Base-by-base conservation (phyloP, 2,888 invertebrate genomes). In the Gari tellinella region DNA sequence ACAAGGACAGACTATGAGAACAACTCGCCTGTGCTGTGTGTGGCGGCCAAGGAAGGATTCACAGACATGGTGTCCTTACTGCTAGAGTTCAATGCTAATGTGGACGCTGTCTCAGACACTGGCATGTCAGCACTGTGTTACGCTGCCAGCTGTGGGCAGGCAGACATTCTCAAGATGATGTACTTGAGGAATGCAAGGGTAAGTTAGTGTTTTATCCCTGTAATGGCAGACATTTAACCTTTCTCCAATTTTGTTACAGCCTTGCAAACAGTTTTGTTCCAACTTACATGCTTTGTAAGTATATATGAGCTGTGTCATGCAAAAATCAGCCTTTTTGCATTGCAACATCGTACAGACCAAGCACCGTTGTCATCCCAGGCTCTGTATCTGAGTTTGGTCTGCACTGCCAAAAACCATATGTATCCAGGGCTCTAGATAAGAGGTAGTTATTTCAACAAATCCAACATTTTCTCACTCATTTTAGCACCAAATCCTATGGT, bases 41-140 rank as follows among this genome's bases (percentile, higher is more conserved):
- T 97, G 93, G 96, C 96, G 84, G 95, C 98, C 0, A 95, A 96
- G 85, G 96, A 97, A 92, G 98, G 98, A n/a, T 96, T 96, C 63
- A 93, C 95, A 17, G 96, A 97, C 10, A 97, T 99, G 97, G 97
- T 97, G 5, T 95, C 96, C 2, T 93, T 98, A 45, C 92, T 97
- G n/a, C 91, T 97, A 41, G 98, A 98, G 91, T 98, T 98, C 90
- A 97, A 97, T 15, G 98, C 97, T 4, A 95, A 97, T 89, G 94
- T 97, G 0, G 96, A 97, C 88, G 94, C 95, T 81, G 95, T 95
- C 0, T 97, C 97, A 83, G 96, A 96, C 73, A 96, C 96, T 90
- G 98, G 98, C 19, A 95, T 96, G 90, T 96, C 97, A 0, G 96
- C 98, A 0, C 92, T 99, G 52, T 96, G 96, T 60, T 93, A 97